phyloP scores from a whole-genome alignment of 2,113 vertebrate genomes.

The Etia nguti region DNA sequence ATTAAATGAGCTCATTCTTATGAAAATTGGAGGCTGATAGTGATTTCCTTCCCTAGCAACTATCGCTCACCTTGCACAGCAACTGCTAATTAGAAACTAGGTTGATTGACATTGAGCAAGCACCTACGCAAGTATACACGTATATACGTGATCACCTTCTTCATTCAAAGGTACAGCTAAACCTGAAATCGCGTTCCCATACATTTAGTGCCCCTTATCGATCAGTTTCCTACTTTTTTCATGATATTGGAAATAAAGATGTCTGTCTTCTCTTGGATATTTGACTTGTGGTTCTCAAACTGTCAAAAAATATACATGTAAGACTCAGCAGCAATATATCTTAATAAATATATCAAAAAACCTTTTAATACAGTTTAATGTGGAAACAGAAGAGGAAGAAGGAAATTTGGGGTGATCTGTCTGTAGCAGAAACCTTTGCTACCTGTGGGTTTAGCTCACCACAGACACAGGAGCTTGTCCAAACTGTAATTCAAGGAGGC shows the following conservation, averaged over 20 bases:
- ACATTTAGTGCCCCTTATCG: not conserved
- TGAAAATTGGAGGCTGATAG: conserved; percentile 86
- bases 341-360: not conserved
- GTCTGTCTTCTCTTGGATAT: not conserved
- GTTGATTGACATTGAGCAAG: conserved; percentile 57
- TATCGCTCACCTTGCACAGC: conserved; percentile 81
- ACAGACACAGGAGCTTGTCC: not conserved
- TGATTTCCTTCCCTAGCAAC: conserved; percentile 81
- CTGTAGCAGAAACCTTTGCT: not conserved
- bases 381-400: not conserved
- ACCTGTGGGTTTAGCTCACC: not conserved
- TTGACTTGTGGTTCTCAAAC: not conserved
- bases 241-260: not conserved
- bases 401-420: not conserved
- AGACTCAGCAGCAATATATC: not conserved
- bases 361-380: not conserved
- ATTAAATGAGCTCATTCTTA: conserved; percentile 87
- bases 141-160: not conserved
- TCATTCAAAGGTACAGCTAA: not conserved
- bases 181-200: not conserved
- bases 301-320: not conserved
- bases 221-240: not conserved
- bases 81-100: conserved; percentile 84
- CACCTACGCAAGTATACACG: conserved; percentile 1
- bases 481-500: not conserved